A percentile compares a stretch with the other conserved stretches of the same genome.
phyloP scores from a whole-genome alignment of 2,888 invertebrate genomes.

The Thysanoteuthis rhombus region DNA sequence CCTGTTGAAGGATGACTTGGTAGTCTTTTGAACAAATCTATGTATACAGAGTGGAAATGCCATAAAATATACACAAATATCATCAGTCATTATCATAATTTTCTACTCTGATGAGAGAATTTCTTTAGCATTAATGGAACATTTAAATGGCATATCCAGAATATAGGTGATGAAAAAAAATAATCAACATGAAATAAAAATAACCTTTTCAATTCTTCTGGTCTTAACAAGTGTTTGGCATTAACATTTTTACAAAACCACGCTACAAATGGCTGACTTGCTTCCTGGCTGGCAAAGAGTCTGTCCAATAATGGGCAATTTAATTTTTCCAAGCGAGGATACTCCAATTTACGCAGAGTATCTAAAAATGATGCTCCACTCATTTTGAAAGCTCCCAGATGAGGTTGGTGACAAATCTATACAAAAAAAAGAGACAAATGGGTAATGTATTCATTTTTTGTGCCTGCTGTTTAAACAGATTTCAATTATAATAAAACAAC shows the following conservation, averaged over 20 bases:
- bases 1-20: no score
- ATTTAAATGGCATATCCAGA: background rate
- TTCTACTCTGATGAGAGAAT: background rate
- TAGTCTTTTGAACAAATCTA: no score
- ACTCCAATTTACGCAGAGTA: slow-evolving; percentile 51
- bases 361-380: slow-evolving; percentile 56
- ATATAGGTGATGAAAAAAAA: background rate
- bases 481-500: background rate
- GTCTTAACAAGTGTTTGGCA: slow-evolving; percentile 47
- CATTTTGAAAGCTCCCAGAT: slow-evolving; percentile 42
- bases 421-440: background rate
- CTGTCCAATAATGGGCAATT: slow-evolving; percentile 55
- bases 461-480: background rate
- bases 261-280: slow-evolving; percentile 50
- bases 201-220: slow-evolving; percentile 49
- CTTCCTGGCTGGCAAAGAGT: slow-evolving; percentile 55
- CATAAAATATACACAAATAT: no score
- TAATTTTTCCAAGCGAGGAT: slow-evolving; percentile 50
- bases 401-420: background rate
- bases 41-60: no score
- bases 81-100: no score
- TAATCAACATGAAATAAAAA: background rate
- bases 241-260: slow-evolving; percentile 57
- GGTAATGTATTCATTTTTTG: background rate
- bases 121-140: background rate